A percentile compares a stretch with the other conserved stretches of the same genome.
Conservation (phyloP, 2,797 vertebrate species). For the Notamacropus eugenii region DNA sequence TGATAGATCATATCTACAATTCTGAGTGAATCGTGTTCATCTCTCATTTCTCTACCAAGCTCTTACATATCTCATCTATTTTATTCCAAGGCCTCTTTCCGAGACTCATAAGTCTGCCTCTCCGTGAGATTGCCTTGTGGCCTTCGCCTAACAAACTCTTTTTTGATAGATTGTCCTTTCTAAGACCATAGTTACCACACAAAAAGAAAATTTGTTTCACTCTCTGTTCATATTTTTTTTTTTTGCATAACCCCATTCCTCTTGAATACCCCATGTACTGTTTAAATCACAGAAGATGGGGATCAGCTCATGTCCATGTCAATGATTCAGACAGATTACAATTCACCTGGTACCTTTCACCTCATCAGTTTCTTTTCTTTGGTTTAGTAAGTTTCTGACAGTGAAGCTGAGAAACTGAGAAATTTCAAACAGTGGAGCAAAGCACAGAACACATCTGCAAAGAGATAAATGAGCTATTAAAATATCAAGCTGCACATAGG, state of each 20-base stretch:
- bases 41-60: conserved; percentile 12
- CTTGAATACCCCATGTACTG: not conserved
- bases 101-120: conserved; percentile 27
- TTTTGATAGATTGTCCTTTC: conserved; percentile 40
- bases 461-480: not conserved
- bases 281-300: not conserved
- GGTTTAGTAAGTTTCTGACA: not conserved
- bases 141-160: conserved; percentile 37
- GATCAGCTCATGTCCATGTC: not conserved
- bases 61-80: not conserved
- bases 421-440: not conserved
- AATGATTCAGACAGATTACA: not conserved
- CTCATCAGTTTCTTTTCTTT: conserved; percentile 18
- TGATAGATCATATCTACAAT: not conserved
- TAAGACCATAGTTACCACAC: conserved; percentile 14
- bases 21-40: not conserved
- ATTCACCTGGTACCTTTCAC: not conserved
- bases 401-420: not conserved
- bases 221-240: conserved; percentile 49
- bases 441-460: not conserved
- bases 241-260: not conserved
- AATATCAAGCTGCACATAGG: not conserved
- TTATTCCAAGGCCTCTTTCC: conserved; percentile 41
- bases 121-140: not conserved
- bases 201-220: conserved; percentile 50